Evolutionary conservation across 2,888 invertebrate species (phyloP).

Genomic region (Cylindroiulus punctatus): DNA sequence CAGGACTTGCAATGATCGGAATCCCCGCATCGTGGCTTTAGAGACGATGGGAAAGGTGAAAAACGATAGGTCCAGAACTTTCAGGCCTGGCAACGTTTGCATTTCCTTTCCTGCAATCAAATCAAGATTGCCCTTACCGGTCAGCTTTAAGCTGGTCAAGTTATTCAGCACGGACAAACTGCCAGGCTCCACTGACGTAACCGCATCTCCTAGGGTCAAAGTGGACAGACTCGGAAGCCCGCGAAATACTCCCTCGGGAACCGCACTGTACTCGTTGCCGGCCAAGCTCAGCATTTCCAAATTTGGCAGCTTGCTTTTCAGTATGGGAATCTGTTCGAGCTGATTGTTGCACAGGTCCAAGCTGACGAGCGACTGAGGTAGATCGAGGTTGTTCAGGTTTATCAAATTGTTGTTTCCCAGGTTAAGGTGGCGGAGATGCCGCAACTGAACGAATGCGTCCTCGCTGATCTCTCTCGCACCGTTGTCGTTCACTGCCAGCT

Average conservation of each 20-base stretch:
- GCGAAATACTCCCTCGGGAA: background rate
- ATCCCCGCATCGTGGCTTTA: background rate
- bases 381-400: background rate
- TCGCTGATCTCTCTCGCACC: background rate
- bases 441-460: background rate
- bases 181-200: background rate
- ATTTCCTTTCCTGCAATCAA: background rate
- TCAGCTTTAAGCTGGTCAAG: background rate
- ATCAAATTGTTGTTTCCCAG: conserved; percentile 39
- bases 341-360: conserved; percentile 46
- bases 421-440: background rate
- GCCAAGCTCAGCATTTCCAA: background rate
- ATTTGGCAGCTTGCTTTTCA: background rate
- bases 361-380: conserved; percentile 39
- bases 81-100: background rate
- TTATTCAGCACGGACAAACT: background rate
- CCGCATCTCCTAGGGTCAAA: conserved; percentile 33
- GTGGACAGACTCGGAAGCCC: background rate
- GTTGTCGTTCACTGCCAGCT: conserved; percentile 11
- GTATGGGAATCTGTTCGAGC: background rate
- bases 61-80: background rate
- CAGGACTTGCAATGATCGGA: background rate
- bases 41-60: background rate
- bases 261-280: background rate
- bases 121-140: conserved; percentile 26